Evolutionary conservation across 92 coral and sea anemone genomes (phyloP).

Genomic region (Pocillopora grandis): DNA sequence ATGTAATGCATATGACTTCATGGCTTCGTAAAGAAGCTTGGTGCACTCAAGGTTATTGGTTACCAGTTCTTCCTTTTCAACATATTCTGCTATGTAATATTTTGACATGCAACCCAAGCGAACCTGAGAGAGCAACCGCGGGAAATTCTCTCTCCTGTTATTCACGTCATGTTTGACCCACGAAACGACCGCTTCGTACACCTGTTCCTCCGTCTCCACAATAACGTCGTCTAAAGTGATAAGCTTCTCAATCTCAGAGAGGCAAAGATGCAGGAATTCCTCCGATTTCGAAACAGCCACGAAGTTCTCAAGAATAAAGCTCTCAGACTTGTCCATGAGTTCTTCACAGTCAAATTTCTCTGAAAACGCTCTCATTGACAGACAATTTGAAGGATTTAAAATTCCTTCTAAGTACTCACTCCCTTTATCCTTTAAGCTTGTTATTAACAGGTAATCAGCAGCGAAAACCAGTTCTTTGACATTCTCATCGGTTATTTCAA

Average conservation of each 20-base stretch:
- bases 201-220: constrained; percentile 80
- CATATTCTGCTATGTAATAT: constrained; percentile 73
- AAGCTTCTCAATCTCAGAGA: constrained; percentile 71
- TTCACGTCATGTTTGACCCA: constrained; percentile 88
- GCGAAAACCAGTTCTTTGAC: constrained; percentile 86
- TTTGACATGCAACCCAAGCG: constrained; percentile 81
- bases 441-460: constrained; percentile 83
- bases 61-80: constrained; percentile 82
- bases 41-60: constrained; percentile 69
- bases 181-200: constrained; percentile 82
- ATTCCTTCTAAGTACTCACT: constrained; percentile 67
- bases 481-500: constrained; percentile 69
- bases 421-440: constrained; percentile 79
- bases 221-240: constrained; percentile 78
- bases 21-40: constrained; percentile 73
- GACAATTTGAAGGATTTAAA: constrained; percentile 79
- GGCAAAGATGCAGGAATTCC: constrained; percentile 64
- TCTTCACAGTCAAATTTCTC: constrained; percentile 85
- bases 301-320: constrained; percentile 74
- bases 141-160: constrained; percentile 55
- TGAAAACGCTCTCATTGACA: constrained; percentile 85
- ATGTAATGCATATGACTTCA: constrained; percentile 77
- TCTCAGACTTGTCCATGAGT: constrained; percentile 64
- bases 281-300: constrained; percentile 85
- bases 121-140: constrained; percentile 66